Conservation (phyloP, 2,888 invertebrate genomes). For the Crioceris asparagi region DNA sequence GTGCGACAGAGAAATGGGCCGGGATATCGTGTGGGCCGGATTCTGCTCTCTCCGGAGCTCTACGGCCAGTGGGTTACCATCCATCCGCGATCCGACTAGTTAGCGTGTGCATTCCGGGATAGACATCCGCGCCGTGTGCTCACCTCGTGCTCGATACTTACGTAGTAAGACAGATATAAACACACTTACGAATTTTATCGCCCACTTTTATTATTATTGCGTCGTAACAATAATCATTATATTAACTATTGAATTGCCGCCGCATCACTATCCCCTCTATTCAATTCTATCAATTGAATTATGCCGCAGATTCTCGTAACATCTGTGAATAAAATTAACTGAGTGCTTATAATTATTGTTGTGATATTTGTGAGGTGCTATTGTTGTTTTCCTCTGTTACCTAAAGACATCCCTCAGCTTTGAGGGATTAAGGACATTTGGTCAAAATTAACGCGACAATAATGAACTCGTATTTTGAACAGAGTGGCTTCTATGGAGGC, state of each 20-base stretch:
- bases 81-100: slow-evolving; percentile 50
- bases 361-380: slow-evolving; percentile 20
- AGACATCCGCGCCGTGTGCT: slow-evolving; percentile 35
- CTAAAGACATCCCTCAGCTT: slow-evolving; percentile 25
- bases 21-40: slow-evolving; percentile 43
- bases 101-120: slow-evolving; percentile 46
- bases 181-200: slow-evolving; percentile 25
- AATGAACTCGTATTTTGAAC: slow-evolving; percentile 96
- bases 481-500: slow-evolving; percentile 88
- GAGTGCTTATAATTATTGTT: slow-evolving; percentile 10
- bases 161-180: slow-evolving; percentile 16
- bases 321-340: slow-evolving; percentile 14
- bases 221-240: slow-evolving; percentile 39
- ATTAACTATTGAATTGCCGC: slow-evolving; percentile 22
- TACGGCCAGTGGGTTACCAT: slow-evolving; percentile 48
- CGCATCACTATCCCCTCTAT: no score
- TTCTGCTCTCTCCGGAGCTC: slow-evolving; percentile 51
- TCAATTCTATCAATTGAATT: slow-evolving; percentile 10
- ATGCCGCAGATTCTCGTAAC: slow-evolving; percentile 19
- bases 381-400: slow-evolving; percentile 14
- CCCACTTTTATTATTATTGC: slow-evolving; percentile 34
- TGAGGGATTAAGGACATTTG: slow-evolving; percentile 24
- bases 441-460: slow-evolving; percentile 36
- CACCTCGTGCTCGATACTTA: slow-evolving; percentile 24
- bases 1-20: slow-evolving; percentile 37